Evolutionary conservation across 2,113 vertebrate genomes (phyloP), one percentile per base, ranked within the genome.

Genomic region (Delphinus delphis): DNA sequence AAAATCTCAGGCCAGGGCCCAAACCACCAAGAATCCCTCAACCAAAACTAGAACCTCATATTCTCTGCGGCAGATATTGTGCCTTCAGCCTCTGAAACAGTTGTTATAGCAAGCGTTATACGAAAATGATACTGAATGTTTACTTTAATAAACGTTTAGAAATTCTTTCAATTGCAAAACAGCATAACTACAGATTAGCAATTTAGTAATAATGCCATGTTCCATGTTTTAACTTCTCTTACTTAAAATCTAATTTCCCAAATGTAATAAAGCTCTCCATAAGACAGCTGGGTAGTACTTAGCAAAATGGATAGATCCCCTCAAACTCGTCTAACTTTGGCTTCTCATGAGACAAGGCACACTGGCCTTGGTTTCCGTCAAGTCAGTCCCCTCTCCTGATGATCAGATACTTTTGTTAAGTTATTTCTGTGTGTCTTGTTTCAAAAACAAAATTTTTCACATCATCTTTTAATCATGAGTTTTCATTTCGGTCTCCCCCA

Each of bases 401-500:
- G 41, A 58, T 5, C 44, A 31, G 13, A 41, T 6, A 60, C 81
- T 47, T 23, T 53, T 21, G 15, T 47, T 63, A 83, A 84, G 77
- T 31, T 38, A n/a, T 36, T 84, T 84, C 58, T 74, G 10, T 44
- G 26, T 36, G 11, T 68, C 74, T 93, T 41, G 21, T 80, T 93
- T 82, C 80, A 92, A 83, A 86, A 73, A 62, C 65, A 88, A 90
- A 86, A 86, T 36, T 38, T 50, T 93, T 33, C 50, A 90, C 38
- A 86, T 80, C 58, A 41, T 31, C 93, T 83, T 89, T 92, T 63
- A 95, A 96, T 94, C 41, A 87, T 6, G 3, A 12, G 80, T 63
- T 87, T 98, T 90, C 82, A 89, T 87, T 93, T 97, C 36, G 8
- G 11, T 77, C 12, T 83, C 68, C 33, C 41, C 33, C 63, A 89